phyloP scores from a whole-genome alignment of 2,797 vertebrate species.

The Sphenodon punctatus region DNA sequence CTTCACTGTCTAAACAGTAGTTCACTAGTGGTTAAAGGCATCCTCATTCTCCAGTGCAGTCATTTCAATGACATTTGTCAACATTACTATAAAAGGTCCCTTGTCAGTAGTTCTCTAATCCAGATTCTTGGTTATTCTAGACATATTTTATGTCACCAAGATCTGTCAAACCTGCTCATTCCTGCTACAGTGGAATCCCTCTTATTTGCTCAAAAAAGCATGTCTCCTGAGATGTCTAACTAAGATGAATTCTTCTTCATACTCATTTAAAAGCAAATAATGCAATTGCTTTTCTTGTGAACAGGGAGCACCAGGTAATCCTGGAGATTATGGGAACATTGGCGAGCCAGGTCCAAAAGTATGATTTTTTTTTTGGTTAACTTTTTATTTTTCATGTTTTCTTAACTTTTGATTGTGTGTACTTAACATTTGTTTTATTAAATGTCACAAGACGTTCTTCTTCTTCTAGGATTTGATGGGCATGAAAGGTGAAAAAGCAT shows the following conservation, averaged over 20 bases:
- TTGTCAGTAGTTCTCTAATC: no score
- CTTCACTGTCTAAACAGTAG: neutral
- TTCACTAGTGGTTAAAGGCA: neutral
- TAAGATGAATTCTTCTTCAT: no score
- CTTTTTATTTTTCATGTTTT: neutral
- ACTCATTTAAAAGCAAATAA: neutral
- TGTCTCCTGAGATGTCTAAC: no score
- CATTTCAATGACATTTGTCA: neutral
- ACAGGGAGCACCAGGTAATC: constrained; percentile 71
- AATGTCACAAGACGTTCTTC: neutral
- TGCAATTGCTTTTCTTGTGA: neutral
- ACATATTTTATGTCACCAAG: no score
- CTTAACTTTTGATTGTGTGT: neutral
- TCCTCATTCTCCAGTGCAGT: neutral
- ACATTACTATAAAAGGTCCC: no score
- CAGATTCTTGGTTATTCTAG: no score
- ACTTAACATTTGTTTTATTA: neutral
- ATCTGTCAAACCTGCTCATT: no score
- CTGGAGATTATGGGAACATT: constrained; percentile 70
- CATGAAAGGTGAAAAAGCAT: constrained; percentile 79
- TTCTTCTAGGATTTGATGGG: constrained; percentile 70
- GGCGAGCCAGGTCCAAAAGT: constrained; percentile 77
- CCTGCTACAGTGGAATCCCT: no score
- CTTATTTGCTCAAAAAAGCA: no score
- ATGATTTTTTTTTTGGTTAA: constrained; percentile 10